Evolutionary conservation across 1,140 invertebrate species (phyloP), one percentile per base, ranked within the genome.

Genomic region (Cryptotermes secundus): DNA sequence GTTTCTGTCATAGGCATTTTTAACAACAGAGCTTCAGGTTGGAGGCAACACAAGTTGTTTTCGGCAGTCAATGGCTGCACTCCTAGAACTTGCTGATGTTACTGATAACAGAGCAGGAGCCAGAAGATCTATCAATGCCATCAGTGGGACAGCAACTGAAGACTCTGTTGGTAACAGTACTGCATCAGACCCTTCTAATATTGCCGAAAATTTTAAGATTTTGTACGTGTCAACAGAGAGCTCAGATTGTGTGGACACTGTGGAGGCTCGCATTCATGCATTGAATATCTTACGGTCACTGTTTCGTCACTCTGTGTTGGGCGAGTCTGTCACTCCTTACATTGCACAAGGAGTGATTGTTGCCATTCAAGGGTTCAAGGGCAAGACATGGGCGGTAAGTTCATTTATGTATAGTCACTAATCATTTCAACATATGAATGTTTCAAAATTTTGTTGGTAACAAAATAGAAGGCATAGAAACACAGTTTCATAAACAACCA

Each of bases 231-330:
- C 42, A 9, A n/a, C 35, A 36, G 80, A 19, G 19, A 19, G 45
- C 16, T 49, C 79, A 19, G 49, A 49, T 16, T 35, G 80, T 59
- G 26, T 9, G 0, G 59, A 31, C 12, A 34, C 14, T 38, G 42
- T 81, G 3, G 92, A 92, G 87, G 90, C 91, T 0, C 92, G 95
- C 87, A 94, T 95, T 72, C 97, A 98, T 90, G 92, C 95, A 12
- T 89, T 98, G 84, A 98, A 99, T 90, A 96, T 98, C 84, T 90
- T 99, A 81, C 90, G 97, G 86, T 94, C 95, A 1, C 89, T 99
- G 42, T 97, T 94, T 87, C 92, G 94, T 83, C 94, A 97, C 89
- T 93, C 93, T 42, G 91, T 94, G 84, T 90, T 99, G 22, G 93
- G 94, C 36, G 95, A 97, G 84, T 89, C 92, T 85, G 93, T 96